Evolutionary conservation across 1,140 invertebrate species (phyloP), one percentile per base, ranked within the genome.

Genomic region (Temnothorax curvispinosus): DNA sequence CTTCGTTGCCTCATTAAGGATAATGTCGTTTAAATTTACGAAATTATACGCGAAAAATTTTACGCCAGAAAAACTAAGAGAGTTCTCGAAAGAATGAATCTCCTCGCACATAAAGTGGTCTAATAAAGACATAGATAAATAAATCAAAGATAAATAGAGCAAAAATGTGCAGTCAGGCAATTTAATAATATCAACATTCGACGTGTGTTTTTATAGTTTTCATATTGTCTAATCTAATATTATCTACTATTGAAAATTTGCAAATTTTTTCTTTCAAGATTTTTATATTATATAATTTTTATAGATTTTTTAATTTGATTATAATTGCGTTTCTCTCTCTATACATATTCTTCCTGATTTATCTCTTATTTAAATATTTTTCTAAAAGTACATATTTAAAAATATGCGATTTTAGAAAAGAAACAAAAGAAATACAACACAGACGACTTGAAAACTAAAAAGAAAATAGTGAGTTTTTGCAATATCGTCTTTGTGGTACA

Each of bases 1-100:
- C 8, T 27, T 84, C 52, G 80, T 74, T 69, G 41, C 67, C 72
- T 64, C 74, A 35, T 85, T 85, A 85, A 85, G 56, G 80, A 35
- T 82, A 72, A 74, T 21, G 44, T 74, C 69, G 41, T 60, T 84
- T 84, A 84, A 38, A 84, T 75, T 75, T 60, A 75, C 2, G 69
- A 84, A 50, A 62, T 74, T 82, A 74, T 38, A 69, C 38, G 67
- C 54, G n/a, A 74, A 50, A 75, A 50, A 50, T 84, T 8, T 84
- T 41, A 74, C 54, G 38, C 64, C 6, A 15, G 15, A 41, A 21
- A 67, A 52, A 38, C 13, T 13, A 50, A 32, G 7, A 6, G 6
- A 15, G 27, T 15, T 64, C 15, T 62, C 5, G 11, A 32, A 50
- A 64, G 15, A 11, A 35, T 62, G n/a, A 72, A 35, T 38, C 6